These are phyloP conservation scores for Bilobella aurantiaca DNA, from an alignment of 1,140 invertebrate species.

Conservation along the genomic window DNA sequence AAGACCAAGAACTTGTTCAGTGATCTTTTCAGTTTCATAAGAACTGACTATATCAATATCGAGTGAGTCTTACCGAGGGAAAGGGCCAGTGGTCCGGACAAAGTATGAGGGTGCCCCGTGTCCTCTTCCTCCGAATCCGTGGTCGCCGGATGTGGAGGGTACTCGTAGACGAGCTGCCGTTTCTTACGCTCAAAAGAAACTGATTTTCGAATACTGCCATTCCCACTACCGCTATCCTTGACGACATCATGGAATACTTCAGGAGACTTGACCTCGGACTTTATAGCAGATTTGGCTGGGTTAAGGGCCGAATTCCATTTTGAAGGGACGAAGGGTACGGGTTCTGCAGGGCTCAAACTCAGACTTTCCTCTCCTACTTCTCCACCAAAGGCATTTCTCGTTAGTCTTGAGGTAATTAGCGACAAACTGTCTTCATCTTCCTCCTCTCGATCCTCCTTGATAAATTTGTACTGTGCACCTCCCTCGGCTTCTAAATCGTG, in stretches of 20 bases:
- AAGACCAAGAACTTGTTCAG: too few species aligned
- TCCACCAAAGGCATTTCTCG: slow-evolving; percentile 44
- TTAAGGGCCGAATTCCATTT: slow-evolving; percentile 31
- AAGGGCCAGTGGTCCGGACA: not conserved
- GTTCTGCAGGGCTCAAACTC: not conserved
- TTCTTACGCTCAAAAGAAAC: slow-evolving; percentile 34
- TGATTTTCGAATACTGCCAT: slow-evolving; percentile 20
- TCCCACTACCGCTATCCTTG: not conserved
- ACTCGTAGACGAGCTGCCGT: slow-evolving; percentile 31
- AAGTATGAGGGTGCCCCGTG: not conserved
- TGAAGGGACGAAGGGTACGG: slow-evolving; percentile 27
- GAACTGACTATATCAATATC: not conserved
- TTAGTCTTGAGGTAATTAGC: slow-evolving; percentile 57
- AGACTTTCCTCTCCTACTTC: slow-evolving; percentile 44
- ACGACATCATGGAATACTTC: slow-evolving; percentile 15
- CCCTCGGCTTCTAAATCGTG: slow-evolving; percentile 25
- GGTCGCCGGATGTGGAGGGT: slow-evolving; percentile 36
- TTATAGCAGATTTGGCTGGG: slow-evolving; percentile 27
- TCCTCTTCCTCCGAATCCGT: slow-evolving; percentile 35
- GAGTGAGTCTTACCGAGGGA: slow-evolving; percentile 14
- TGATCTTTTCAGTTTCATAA: not conserved
- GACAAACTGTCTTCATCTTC: slow-evolving; percentile 57
- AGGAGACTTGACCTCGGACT: slow-evolving; percentile 31
- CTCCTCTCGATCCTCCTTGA: slow-evolving; percentile 20
- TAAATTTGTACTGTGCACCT: not conserved